These are phyloP conservation scores for Periphyllus acericola DNA, from an alignment of 2,888 invertebrate species.

Conservation along the genomic window DNA sequence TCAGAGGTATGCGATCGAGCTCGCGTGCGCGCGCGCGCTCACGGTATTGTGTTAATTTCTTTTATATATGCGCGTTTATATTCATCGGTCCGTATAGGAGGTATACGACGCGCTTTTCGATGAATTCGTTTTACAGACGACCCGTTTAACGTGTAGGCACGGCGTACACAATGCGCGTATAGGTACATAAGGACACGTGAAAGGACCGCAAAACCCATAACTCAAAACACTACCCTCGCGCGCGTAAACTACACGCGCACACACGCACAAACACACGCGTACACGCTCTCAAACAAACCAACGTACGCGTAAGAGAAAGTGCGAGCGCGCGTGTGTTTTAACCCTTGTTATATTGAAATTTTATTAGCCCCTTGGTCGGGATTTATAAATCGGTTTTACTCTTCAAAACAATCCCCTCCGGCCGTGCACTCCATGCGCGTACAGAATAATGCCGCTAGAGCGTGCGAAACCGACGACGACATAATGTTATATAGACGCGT, in stretches of 20 bases:
- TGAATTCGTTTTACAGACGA: constrained; percentile 2
- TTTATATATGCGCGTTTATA: constrained; percentile 10
- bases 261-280: background rate
- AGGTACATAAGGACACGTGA: background rate
- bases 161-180: background rate
- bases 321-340: background rate
- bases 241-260: background rate
- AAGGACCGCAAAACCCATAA: constrained; percentile 56
- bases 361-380: constrained; percentile 25
- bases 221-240: constrained; percentile 28
- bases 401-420: constrained; percentile 20
- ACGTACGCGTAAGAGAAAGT: too few relatives aligned
- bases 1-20: constrained; percentile 2
- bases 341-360: constrained; percentile 50
- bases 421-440: too few relatives aligned
- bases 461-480: constrained; percentile 41
- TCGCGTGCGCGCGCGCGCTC: constrained; percentile 12
- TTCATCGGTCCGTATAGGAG: background rate
- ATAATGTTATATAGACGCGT: background rate
- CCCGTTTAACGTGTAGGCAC: constrained; percentile 10
- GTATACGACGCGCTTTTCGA: background rate
- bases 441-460: background rate
- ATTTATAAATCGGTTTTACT: constrained; percentile 39
- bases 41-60: constrained; percentile 37
- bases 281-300: background rate